phyloP scores from a whole-genome alignment of 2,888 invertebrate genomes.

The Brenthis daphne region DNA sequence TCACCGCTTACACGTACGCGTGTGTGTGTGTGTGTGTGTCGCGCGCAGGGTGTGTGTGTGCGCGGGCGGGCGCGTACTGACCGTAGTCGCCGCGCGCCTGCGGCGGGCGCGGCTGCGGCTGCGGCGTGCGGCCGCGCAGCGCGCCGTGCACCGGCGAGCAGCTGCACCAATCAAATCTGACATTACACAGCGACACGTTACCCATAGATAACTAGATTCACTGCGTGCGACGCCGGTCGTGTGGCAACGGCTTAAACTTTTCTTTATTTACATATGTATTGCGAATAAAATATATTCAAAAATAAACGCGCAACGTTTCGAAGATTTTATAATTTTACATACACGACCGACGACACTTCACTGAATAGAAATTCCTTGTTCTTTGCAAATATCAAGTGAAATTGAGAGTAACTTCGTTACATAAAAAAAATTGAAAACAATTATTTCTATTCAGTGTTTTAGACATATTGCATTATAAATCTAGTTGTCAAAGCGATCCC shows the following conservation, averaged over 20 bases:
- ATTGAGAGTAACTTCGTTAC: not conserved
- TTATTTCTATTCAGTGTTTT: constrained; percentile 11
- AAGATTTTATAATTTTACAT: not conserved
- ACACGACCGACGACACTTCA: constrained; percentile 20
- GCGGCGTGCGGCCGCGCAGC: constrained; percentile 84
- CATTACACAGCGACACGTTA: constrained; percentile 68
- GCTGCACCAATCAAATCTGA: constrained; percentile 81
- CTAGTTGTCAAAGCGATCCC: not conserved
- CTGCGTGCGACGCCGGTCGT: constrained; percentile 36
- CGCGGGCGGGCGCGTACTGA: constrained; percentile 80
- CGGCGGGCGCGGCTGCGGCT: constrained; percentile 74
- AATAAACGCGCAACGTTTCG: not conserved
- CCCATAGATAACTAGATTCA: constrained; percentile 41
- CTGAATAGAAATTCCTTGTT: constrained; percentile 7
- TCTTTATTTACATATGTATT: not conserved
- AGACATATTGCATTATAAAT: not conserved
- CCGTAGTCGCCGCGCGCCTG: constrained; percentile 95
- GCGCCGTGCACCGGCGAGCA: constrained; percentile 89
- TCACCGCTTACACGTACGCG: not conserved
- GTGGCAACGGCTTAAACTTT: not conserved
- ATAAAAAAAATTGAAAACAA: not conserved
- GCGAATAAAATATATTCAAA: not conserved
- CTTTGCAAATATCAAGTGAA: not conserved
- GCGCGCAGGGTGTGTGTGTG: constrained; percentile 27
- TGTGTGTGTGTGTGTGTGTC: constrained; percentile 26